Percentiles rank a stretch among this genome's conserved stretches.
Conservation (phyloP, 1,140 invertebrate genomes). For the Marisa cornuarietis region DNA sequence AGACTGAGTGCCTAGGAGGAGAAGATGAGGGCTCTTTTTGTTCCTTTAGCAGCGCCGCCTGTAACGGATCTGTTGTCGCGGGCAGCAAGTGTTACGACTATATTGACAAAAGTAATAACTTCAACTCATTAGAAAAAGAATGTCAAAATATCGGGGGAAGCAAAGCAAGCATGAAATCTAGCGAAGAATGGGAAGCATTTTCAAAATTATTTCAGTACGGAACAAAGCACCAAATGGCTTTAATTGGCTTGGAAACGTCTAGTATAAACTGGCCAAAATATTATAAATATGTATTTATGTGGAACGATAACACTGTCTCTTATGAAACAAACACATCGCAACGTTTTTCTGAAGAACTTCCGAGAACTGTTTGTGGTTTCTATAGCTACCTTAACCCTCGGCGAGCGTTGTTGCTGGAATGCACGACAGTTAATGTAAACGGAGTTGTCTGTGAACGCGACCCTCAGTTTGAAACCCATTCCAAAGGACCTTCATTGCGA, state of each 20-base stretch:
- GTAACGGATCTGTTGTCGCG: not conserved
- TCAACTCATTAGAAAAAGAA: not conserved
- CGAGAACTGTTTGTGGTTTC: not conserved
- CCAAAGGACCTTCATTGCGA: not conserved
- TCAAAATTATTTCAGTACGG: not conserved
- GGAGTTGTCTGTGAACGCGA: not conserved
- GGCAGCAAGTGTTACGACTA: not conserved
- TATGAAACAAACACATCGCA: not conserved
- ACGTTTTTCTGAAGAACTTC: no score
- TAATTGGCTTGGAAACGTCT: not conserved
- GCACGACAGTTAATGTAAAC: not conserved
- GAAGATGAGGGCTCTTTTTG: constrained; percentile 3
- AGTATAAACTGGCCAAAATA: not conserved
- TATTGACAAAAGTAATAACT: not conserved
- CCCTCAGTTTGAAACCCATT: not conserved
- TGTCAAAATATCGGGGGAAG: not conserved
- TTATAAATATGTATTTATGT: constrained; percentile 1
- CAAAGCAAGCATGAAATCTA: constrained; percentile 4
- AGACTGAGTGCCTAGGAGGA: not conserved
- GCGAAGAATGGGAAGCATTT: not conserved
- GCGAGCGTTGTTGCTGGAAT: not conserved
- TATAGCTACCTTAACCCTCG: not conserved
- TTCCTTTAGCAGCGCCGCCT: constrained; percentile 12
- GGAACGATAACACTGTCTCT: constrained; percentile 3
- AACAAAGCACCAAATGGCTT: not conserved